Base-by-base conservation (phyloP, 2,888 invertebrate genomes). In the Protophormia terraenovae region DNA sequence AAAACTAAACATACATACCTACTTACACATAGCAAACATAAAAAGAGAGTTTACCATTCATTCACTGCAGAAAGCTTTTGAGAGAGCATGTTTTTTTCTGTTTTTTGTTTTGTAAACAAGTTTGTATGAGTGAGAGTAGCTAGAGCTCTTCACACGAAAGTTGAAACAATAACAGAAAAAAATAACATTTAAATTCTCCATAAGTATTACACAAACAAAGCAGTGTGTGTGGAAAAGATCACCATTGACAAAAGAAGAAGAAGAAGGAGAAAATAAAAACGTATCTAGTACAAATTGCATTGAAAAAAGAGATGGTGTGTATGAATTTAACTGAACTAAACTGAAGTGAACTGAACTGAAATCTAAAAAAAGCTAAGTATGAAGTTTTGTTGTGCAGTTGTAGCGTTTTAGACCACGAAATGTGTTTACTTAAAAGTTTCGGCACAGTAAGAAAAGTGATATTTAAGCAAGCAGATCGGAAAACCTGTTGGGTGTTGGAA, bases 401-500 rank as follows among this genome's bases (percentile, higher is more conserved):
- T 82, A n/a, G n/a, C n/a, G 82, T 85, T 85, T 85, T 85, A 85
- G 85, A 85, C 85, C 85, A 85, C 85, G 82, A 85, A 82, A 85
- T 85, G 73, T 85, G 82, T 85, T 85, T 85, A 85, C 82, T 85
- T 85, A 85, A 85, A 85, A 85, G 85, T 85, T 85, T 82, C 78
- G 85, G 82, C 85, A 85, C 85, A 85, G 85, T 85, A 85, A 85
- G 85, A 85, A 85, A 85, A 85, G 82, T 85, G 85, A 85, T 85
- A 85, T 85, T 85, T 85, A 85, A 85, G 82, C 82, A 85, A 85
- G 85, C 85, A 82, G 82, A 82, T 82, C 73, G 79, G 83, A 78
- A 82, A 85, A 85, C 85, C 85, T 85, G 85, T 85, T 85, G 85
- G 85, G 85, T 85, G 85, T 85, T 85, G 85, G 85, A 85, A 85